phyloP scores from a whole-genome alignment of 2,113 vertebrate species.

The Phrynosoma platyrhinos region DNA sequence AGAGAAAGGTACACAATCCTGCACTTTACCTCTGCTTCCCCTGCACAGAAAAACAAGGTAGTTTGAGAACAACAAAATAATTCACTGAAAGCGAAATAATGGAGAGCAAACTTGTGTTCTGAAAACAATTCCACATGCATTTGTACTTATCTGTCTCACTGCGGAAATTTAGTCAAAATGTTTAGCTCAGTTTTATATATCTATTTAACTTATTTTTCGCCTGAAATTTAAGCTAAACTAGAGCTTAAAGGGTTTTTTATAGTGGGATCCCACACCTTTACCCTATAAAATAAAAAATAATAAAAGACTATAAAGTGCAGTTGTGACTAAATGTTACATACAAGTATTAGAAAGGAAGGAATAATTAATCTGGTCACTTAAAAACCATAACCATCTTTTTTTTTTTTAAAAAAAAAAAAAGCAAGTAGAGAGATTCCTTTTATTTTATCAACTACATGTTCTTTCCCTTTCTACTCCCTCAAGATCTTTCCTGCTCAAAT shows the following conservation, averaged over 20 bases:
- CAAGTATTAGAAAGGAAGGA: background rate
- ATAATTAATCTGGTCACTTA: background rate
- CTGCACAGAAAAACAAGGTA: background rate
- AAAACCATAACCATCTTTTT: background rate
- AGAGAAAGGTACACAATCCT: background rate
- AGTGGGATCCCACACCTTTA: background rate
- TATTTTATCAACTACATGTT: background rate
- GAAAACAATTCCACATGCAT: background rate
- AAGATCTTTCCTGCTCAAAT: background rate
- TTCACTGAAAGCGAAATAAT: background rate
- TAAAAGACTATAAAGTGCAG: background rate
- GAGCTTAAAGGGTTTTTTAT: background rate
- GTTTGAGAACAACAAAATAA: background rate
- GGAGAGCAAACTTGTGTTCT: background rate
- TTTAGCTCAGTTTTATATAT: background rate
- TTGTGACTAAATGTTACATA: conserved; percentile 7
- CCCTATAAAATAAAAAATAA: background rate
- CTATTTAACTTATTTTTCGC: background rate
- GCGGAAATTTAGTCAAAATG: background rate
- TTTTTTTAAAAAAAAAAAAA: background rate
- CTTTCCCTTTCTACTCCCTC: background rate
- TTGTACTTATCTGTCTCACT: background rate
- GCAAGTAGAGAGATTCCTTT: background rate
- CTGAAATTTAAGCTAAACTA: background rate
- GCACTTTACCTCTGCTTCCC: background rate